These are phyloP conservation scores for Episyrphus balteatus DNA, from an alignment of 1,140 invertebrate species.

Conservation along the genomic window DNA sequence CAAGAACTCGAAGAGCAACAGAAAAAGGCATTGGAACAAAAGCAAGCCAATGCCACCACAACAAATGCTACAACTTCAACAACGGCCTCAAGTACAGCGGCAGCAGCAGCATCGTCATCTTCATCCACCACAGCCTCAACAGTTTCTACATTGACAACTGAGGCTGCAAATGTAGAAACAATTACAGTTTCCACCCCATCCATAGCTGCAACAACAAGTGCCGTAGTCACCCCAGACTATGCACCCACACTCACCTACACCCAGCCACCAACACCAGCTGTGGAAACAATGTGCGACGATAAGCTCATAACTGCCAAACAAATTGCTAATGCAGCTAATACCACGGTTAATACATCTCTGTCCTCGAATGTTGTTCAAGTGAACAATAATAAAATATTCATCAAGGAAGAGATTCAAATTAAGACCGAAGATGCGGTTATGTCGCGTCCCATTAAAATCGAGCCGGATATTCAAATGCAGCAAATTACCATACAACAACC, in stretches of 20 bases:
- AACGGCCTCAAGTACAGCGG: slow-evolving; percentile 15
- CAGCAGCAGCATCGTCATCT: slow-evolving; percentile 17
- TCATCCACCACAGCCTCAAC: slow-evolving; percentile 4
- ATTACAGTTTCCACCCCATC: slow-evolving; percentile 25
- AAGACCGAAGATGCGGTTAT: slow-evolving; percentile 31
- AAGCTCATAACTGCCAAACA: too few species aligned
- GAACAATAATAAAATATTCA: slow-evolving; percentile 4
- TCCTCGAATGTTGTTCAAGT: too few species aligned
- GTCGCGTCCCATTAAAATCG: slow-evolving; percentile 29
- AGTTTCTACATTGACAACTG: slow-evolving; percentile 18
- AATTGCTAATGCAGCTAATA: too few species aligned
- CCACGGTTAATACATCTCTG: too few species aligned
- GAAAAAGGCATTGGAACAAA: slow-evolving; percentile 53
- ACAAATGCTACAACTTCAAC: slow-evolving; percentile 21
- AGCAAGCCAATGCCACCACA: slow-evolving; percentile 40
- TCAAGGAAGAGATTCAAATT: slow-evolving; percentile 34
- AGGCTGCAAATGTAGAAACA: slow-evolving; percentile 34
- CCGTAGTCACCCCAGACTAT: slow-evolving; percentile 20
- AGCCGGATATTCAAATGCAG: slow-evolving; percentile 7
- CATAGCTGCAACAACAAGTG: neutral
- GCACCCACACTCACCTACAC: slow-evolving; percentile 25
- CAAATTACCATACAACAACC: slow-evolving; percentile 19
- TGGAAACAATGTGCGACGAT: too few species aligned
- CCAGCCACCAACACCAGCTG: slow-evolving; percentile 11
- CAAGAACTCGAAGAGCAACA: slow-evolving; percentile 68